phyloP scores from a whole-genome alignment of 2,113 vertebrate species.

The Erinaceus europaeus region DNA sequence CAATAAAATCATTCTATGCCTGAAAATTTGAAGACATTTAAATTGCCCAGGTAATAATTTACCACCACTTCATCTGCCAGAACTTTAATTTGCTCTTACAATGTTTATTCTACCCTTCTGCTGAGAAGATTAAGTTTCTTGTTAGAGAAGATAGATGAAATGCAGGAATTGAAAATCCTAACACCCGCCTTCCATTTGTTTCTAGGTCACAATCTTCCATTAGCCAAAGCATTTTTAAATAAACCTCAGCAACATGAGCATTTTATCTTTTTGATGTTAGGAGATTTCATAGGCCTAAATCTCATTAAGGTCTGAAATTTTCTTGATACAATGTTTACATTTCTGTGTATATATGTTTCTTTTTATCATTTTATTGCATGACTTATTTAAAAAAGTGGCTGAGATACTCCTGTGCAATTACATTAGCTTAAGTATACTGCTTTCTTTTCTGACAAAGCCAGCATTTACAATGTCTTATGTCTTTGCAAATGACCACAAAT shows the following conservation, averaged over 20 bases:
- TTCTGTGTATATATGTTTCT: neutral
- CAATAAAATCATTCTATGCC: conserved; percentile 42
- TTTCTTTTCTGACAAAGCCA: neutral
- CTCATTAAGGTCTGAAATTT: conserved; percentile 1
- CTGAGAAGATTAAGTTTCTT: conserved; percentile 42
- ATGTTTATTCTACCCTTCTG: conserved; percentile 53
- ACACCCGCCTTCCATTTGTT: neutral
- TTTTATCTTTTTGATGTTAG: conserved; percentile 14
- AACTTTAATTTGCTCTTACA: conserved; percentile 59
- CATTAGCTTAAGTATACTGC: neutral
- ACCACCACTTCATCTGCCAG: conserved; percentile 26
- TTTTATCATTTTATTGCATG: neutral
- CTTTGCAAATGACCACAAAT: neutral
- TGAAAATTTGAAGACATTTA: conserved; percentile 50
- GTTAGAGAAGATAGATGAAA: conserved; percentile 12
- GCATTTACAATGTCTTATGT: neutral
- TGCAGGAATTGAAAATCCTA: neutral
- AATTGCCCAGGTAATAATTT: conserved; percentile 60
- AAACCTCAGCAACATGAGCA: conserved; percentile 19
- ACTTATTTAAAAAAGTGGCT: neutral
- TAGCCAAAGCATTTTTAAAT: conserved; percentile 28
- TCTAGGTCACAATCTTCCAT: conserved; percentile 12
- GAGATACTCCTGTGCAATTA: neutral
- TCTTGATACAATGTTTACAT: neutral
- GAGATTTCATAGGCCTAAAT: neutral